Conservation (phyloP, 2,888 invertebrate genomes). For the Dolichopus griseipennis region DNA sequence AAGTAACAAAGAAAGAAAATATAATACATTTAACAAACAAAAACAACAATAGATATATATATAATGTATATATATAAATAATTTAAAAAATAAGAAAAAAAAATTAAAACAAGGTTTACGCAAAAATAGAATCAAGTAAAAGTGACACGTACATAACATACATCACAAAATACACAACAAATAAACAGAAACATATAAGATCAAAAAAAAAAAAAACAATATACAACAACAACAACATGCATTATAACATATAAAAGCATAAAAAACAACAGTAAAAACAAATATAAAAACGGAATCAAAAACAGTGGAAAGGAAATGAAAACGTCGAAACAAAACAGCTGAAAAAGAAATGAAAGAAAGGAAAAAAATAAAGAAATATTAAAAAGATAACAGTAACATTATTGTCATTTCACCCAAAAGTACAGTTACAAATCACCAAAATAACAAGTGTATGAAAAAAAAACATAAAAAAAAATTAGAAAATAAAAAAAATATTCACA, state of each 20-base stretch:
- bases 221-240: neutral
- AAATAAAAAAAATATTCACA: neutral
- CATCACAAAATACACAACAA: neutral
- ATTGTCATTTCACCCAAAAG: neutral
- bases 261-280: neutral
- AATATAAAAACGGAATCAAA: neutral
- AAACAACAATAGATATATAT: neutral
- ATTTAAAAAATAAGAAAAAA: neutral
- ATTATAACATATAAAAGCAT: too few species aligned
- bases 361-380: neutral
- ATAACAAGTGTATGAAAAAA: neutral
- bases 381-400: neutral
- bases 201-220: too few species aligned
- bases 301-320: too few species aligned
- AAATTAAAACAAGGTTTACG: neutral
- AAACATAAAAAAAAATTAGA: neutral
- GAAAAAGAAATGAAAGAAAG: too few species aligned
- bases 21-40: neutral
- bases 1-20: neutral
- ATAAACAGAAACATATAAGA: too few species aligned
- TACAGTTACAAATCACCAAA: neutral
- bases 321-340: too few species aligned
- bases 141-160: constrained; percentile 4
- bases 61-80: neutral
- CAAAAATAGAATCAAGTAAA: neutral